Evolutionary conservation across 2,113 vertebrate genomes (phyloP).

Genomic region (Nycticryphes semicollaris): DNA sequence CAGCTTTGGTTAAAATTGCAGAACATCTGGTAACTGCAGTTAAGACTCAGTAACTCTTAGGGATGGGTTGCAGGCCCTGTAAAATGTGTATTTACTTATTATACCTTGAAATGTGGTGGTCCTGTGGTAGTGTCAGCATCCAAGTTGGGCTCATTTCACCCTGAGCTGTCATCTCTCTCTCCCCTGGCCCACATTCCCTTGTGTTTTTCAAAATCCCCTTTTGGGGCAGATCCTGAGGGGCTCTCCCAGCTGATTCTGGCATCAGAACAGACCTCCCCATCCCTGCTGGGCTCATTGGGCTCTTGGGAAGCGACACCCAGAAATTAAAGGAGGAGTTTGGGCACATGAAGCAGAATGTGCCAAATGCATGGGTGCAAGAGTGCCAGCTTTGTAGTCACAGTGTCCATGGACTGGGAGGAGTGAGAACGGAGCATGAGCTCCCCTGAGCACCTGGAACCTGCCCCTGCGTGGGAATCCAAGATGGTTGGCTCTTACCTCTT

Average conservation of each 20-base stretch:
- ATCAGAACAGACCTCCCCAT: not conserved
- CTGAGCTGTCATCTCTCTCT: accelerated
- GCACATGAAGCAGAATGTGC: not conserved
- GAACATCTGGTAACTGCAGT: not conserved
- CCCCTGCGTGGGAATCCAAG: not conserved
- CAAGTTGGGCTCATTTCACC: not conserved
- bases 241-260: accelerated
- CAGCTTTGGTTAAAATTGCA: not conserved
- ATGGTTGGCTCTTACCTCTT: not conserved
- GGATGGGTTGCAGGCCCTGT: not conserved
- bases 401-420: not conserved
- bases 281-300: accelerated
- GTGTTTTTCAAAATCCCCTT: not conserved
- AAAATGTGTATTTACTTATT: not conserved
- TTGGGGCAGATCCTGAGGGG: not conserved
- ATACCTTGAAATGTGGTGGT: not conserved
- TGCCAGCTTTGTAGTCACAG: not conserved
- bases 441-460: not conserved
- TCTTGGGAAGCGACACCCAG: not conserved
- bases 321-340: not conserved
- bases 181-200: too few species aligned
- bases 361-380: accelerated
- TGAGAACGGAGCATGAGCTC: not conserved
- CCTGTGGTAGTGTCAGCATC: not conserved
- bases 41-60: not conserved